Evolutionary conservation across 2,113 vertebrate genomes (phyloP).

Genomic region (Pampusana beccarii): DNA sequence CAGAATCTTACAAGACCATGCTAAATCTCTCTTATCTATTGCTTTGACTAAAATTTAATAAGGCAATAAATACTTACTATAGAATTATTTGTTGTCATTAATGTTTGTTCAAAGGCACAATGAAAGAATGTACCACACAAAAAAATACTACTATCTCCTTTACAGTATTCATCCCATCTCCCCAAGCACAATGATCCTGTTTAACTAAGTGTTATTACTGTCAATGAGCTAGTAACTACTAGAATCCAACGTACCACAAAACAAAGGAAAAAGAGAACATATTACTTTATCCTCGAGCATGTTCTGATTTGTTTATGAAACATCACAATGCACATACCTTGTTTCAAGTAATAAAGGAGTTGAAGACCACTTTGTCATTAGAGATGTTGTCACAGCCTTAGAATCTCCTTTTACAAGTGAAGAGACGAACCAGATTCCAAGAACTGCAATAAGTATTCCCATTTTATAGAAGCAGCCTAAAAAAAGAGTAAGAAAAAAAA

Average conservation of each 20-base stretch:
- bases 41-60: neutral
- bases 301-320: neutral
- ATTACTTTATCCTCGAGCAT: neutral
- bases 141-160: neutral
- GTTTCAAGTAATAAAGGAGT: constrained; percentile 92
- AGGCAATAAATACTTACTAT: neutral
- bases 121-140: neutral
- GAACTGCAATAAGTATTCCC: constrained; percentile 74
- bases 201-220: neutral
- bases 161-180: neutral
- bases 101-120: neutral
- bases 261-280: neutral
- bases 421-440: constrained; percentile 76
- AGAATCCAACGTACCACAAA: neutral
- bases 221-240: neutral
- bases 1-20: neutral
- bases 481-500: neutral
- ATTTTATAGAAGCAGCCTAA: constrained; percentile 77
- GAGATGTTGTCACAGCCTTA: constrained; percentile 93
- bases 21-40: neutral
- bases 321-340: constrained; percentile 77
- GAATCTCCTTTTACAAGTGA: constrained; percentile 82
- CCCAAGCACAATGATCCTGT: neutral
- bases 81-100: neutral
- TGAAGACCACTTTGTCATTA: constrained; percentile 93